Evolutionary conservation across 1,140 invertebrate species (phyloP), one percentile per base, ranked within the genome.

Genomic region (Eulimnadia texana): DNA sequence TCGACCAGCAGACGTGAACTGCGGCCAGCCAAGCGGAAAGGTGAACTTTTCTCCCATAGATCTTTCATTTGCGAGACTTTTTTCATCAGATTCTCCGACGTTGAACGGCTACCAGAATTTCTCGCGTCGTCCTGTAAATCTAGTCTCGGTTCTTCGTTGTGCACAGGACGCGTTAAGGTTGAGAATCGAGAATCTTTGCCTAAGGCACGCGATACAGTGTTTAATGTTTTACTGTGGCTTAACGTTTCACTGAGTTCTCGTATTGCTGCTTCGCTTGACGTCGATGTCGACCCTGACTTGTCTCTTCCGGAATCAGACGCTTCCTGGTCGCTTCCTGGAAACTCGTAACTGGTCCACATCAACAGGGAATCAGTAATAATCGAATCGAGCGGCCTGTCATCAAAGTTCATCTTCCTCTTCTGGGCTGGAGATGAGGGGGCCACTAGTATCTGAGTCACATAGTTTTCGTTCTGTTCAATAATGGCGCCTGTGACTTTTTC

Each of bases 1-100:
- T 24, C 28, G 9, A 53, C 23, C 60, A 58, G 42, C 29, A 58
- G 29, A 20, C 55, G 55, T 25, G 27, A 20, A 33, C 55, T 27
- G 55, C 22, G 28, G 23, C 13, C 42, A 23, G 9, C 29, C 24
- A 54, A 54, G 16, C 25, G 55, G 2, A 3, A 16, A 19, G 24
- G 25, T 1, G 28, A 27, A n/a, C 29, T 55, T 22, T 54, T 61
- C 29, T 61, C 60, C 60, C 60, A 61, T 3, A 50, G 28, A 23
- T 61, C 60, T 28, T 61, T 61, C 51, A 61, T 54, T 11, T 33
- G 22, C n/a, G 60, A 61, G 13, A 61, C 33, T 19, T 51, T 58
- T 50, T 29, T 51, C 16, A 20, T 24, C 28, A 19, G 27, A 54
- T 6, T 51, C 11, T 20, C 28, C 25, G 28, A 57, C 24, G 9